These are phyloP conservation scores for Sesia apiformis DNA, from an alignment of 2,888 invertebrate species.

Conservation along the genomic window DNA sequence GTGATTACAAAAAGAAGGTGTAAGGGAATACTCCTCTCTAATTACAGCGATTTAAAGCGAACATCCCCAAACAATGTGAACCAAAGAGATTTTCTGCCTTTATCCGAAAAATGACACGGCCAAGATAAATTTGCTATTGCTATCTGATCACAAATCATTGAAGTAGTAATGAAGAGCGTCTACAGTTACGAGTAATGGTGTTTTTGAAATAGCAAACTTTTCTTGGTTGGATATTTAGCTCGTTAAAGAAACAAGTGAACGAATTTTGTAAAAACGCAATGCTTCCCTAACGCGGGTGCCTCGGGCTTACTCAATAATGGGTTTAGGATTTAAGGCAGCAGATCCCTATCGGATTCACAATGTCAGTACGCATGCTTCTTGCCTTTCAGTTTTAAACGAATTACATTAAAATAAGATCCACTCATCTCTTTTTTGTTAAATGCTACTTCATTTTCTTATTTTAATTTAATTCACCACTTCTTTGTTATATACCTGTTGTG, in stretches of 20 bases:
- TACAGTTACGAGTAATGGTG: background rate
- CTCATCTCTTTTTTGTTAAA: constrained; percentile 16
- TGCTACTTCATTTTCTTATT: constrained; percentile 43
- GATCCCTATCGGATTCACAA: constrained; percentile 48
- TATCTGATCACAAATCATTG: constrained; percentile 10
- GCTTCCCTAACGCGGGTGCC: constrained; percentile 10
- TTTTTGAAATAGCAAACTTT: background rate
- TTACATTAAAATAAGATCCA: constrained; percentile 69
- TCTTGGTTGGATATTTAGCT: constrained; percentile 11
- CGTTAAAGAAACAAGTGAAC: constrained; percentile 15
- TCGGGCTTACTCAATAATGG: constrained; percentile 16
- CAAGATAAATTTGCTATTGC: constrained; percentile 12
- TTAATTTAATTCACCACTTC: constrained; percentile 60
- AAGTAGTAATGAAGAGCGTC: constrained; percentile 1
- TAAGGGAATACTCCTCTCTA: too few species aligned
- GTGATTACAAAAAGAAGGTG: too few species aligned
- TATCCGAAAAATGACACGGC: constrained; percentile 20
- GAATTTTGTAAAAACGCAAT: constrained; percentile 13
- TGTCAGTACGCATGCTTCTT: constrained; percentile 78
- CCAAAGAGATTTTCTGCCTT: constrained; percentile 58
- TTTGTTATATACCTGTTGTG: constrained; percentile 86
- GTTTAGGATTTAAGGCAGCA: constrained; percentile 26
- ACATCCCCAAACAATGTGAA: constrained; percentile 32
- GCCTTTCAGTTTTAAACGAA: constrained; percentile 70
- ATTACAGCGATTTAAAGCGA: too few species aligned